phyloP scores from a whole-genome alignment of 1,140 invertebrate genomes.

The Euura saliciscinereae region DNA sequence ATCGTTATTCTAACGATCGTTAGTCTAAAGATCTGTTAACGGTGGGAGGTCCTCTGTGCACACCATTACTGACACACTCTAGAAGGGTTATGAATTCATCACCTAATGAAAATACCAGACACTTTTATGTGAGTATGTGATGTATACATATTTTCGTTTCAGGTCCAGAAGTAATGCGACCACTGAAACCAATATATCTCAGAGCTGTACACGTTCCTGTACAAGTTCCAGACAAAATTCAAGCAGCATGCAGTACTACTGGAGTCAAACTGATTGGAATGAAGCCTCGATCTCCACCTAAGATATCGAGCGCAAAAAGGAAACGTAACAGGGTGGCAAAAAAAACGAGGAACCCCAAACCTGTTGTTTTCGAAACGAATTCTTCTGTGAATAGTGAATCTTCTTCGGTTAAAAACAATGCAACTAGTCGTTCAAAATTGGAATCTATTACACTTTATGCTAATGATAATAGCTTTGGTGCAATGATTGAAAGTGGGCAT shows the following conservation, averaged over 20 bases:
- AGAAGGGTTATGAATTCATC: too few species aligned
- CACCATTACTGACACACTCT: too few species aligned
- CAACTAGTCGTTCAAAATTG: neutral
- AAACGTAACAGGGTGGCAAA: neutral
- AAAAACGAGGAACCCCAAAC: neutral
- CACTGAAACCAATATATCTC: neutral
- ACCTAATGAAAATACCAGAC: too few species aligned
- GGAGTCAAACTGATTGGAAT: neutral
- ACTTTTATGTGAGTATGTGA: too few species aligned
- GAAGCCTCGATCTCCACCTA: neutral
- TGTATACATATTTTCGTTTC: neutral
- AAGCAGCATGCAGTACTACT: neutral
- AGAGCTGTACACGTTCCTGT: neutral
- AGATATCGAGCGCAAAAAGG: neutral
- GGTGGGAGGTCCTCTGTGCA: too few species aligned
- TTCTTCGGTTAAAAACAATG: neutral
- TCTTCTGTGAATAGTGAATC: neutral
- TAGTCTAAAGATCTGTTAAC: too few species aligned
- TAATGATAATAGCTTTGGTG: slow-evolving; percentile 32
- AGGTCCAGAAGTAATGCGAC: neutral
- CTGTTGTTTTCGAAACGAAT: neutral
- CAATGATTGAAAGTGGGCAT: slow-evolving; percentile 27
- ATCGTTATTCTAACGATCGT: too few species aligned
- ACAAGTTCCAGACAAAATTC: neutral
- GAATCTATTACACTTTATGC: slow-evolving; percentile 52